Evolutionary conservation across 1,140 invertebrate genomes (phyloP), one percentile per base, ranked within the genome.

Genomic region (Wiebesia pumilae): DNA sequence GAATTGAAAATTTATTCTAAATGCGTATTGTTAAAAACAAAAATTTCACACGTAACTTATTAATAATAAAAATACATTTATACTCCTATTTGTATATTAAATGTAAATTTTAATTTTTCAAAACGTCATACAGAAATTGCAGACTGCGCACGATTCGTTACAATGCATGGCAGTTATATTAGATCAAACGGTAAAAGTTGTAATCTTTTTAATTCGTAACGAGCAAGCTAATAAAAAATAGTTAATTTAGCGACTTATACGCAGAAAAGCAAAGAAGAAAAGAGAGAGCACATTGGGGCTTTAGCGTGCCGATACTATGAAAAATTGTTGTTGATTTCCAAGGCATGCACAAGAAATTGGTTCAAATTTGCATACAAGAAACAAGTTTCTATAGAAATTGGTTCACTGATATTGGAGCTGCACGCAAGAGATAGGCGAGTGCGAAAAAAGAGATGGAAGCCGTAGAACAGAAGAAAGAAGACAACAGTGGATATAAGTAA

Each of bases 301-400:
- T n/a, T 10, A 12, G 40, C 73, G 19, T 24, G 21, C 21, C 35
- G 73, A 27, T 62, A 27, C 3, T 27, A 27, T 19, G 40, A 75
- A 40, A 75, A 73, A 73, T 24, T 73, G 71, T 24, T 21, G 30
- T 19, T 9, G 35, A 73, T 73, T 19, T 21, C 35, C 30, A 35
- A 38, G n/a, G 73, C 43, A 7, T 38, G 47, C 24, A n/a, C 73
- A 21, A 47, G 73, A 77, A 77, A 78, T 78, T 78, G 47, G 75
- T 54, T 54, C 47, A 78, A 54, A 9, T 27, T 78, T 27, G n/a
- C 43, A 54, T 33, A 47, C 19, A 33, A 33, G 30, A 43, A n/a
- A 54, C 12, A 54, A 51, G 43, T 19, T 62, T 62, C 24, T 1
- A 62, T 62, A 24, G 58, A 62, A 83, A 33, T 84, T 35, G 33